A percentile compares a stretch with the other conserved stretches of the same genome.
phyloP scores from a whole-genome alignment of 2,888 invertebrate genomes.

The Platycnemis pennipes region DNA sequence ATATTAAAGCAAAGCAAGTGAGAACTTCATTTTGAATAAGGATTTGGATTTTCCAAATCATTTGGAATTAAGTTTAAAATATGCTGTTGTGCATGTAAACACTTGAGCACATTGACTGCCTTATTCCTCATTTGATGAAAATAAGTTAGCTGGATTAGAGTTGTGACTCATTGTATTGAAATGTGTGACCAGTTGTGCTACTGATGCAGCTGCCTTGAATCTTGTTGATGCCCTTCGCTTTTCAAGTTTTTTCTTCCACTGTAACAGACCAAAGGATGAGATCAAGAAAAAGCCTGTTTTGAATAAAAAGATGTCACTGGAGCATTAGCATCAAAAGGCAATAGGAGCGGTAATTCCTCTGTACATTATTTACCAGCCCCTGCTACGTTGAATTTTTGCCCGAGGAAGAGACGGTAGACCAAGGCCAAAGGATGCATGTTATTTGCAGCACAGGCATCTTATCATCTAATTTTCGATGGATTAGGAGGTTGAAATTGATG shows the following conservation, averaged over 20 bases:
- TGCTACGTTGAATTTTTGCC: too few species aligned
- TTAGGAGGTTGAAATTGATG: too few species aligned
- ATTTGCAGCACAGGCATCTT: too few species aligned
- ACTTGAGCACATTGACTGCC: background rate
- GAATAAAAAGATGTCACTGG: background rate
- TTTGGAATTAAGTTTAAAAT: background rate
- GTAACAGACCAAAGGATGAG: constrained; percentile 73
- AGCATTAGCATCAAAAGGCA: background rate
- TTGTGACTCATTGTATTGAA: constrained; percentile 37
- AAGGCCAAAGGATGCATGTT: too few species aligned
- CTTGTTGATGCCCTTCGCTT: constrained; percentile 84
- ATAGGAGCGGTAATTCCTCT: background rate
- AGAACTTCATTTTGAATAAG: background rate
- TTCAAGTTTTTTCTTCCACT: constrained; percentile 87
- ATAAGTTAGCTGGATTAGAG: constrained; percentile 6
- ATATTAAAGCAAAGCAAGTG: background rate
- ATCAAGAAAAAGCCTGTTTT: background rate
- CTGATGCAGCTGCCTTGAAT: constrained; percentile 84
- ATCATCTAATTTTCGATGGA: too few species aligned
- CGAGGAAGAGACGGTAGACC: too few species aligned
- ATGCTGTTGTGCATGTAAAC: background rate
- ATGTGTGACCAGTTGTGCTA: constrained; percentile 51
- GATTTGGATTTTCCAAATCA: background rate
- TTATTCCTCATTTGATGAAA: background rate
- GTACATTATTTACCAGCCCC: background rate